Conservation (phyloP, 2,113 vertebrate genomes). For the sheep (Ovis aries) region ARS-UI_Ramb_v3.0 NC_056069.1:31737501-31738000, state of each 20-base stretch:
- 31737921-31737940: neutral
- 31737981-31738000: neutral
- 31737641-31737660: neutral
- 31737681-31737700: neutral
- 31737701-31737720: neutral
- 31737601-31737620: neutral
- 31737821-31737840: too few relatives aligned
- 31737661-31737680: neutral
- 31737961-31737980: neutral
- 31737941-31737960: neutral
- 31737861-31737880: neutral
- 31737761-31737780: neutral
- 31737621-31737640: neutral
- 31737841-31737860: rapidly evolving
- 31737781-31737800: neutral
- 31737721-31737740: neutral
- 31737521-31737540: neutral
- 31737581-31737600: neutral
- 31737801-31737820: neutral
- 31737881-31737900: neutral
- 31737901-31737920: too few relatives aligned
- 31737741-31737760: neutral
- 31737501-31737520: neutral
- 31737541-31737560: neutral
- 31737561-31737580: neutral